phyloP scores from a whole-genome alignment of 2,797 vertebrate genomes.

The Pseudochirops corinnae region DNA sequence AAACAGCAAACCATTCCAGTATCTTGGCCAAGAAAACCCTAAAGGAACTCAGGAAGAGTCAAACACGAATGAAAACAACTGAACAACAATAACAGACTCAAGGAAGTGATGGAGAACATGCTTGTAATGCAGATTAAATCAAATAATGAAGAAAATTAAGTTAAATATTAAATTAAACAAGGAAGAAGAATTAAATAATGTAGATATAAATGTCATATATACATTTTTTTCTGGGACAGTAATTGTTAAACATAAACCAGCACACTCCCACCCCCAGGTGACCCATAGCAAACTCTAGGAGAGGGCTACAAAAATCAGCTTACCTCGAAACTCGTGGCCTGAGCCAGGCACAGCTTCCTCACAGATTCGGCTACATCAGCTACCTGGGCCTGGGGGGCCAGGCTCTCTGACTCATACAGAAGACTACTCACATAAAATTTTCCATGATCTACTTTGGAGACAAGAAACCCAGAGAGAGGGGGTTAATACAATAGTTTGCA shows the following conservation, averaged over 20 bases:
- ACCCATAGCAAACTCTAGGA: not conserved
- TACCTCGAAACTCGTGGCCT: slow-evolving; percentile 88
- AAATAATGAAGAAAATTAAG: not conserved
- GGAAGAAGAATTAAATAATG: not conserved
- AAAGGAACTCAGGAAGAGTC: not conserved
- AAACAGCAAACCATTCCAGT: not conserved
- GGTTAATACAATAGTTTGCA: fast-evolving
- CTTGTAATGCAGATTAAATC: not conserved
- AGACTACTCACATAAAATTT: slow-evolving; percentile 81
- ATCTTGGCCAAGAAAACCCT: not conserved
- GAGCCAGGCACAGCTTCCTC: slow-evolving; percentile 88
- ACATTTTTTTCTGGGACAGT: not conserved
- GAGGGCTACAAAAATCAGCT: slow-evolving; percentile 37
- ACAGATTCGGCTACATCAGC: slow-evolving; percentile 83
- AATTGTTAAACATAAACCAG: not conserved
- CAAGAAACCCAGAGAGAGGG: not conserved
- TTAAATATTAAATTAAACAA: not conserved
- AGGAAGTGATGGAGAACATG: not conserved
- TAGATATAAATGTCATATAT: not conserved
- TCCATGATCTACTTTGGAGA: slow-evolving; percentile 48
- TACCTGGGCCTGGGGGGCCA: slow-evolving; percentile 61
- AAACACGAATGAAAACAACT: not conserved
- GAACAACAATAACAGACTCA: not conserved
- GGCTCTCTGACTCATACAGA: slow-evolving; percentile 85
- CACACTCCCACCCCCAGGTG: not conserved